A percentile compares a stretch with the other conserved stretches of the same genome.
These are phyloP conservation scores for Lerista edwardsae DNA, from an alignment of 2,797 vertebrate species.

Conservation along the genomic window DNA sequence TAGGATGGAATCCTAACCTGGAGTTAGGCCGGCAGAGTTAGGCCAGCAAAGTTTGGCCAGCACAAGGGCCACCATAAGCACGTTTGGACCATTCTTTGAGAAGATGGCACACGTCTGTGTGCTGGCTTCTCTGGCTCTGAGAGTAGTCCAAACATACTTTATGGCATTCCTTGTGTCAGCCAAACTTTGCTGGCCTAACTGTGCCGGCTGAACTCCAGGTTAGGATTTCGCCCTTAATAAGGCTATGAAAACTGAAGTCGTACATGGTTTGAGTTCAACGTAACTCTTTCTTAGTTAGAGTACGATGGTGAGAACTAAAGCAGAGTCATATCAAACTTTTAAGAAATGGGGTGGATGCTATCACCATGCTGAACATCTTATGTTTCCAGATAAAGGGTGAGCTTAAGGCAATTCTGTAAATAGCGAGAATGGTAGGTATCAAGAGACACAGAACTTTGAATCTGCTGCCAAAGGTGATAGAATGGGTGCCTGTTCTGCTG, in stretches of 20 bases:
- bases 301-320: neutral
- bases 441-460: neutral
- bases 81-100: too few species aligned
- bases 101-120: too few species aligned
- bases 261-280: neutral
- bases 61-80: too few species aligned
- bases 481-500: neutral
- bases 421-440: neutral
- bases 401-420: neutral
- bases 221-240: neutral
- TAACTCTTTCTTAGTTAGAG: neutral
- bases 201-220: too few species aligned
- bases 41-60: too few species aligned
- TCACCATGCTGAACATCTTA: neutral
- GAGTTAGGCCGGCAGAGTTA: too few species aligned
- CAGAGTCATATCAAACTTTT: neutral
- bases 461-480: constrained; percentile 5
- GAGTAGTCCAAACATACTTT: too few species aligned
- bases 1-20: too few species aligned
- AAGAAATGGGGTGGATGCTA: neutral
- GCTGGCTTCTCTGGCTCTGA: too few species aligned
- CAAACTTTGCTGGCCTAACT: too few species aligned
- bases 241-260: neutral
- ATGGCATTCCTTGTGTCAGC: too few species aligned
- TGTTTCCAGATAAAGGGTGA: neutral